Conservation (phyloP, 2,888 invertebrate species). For the Drosophila kuntzei region DNA sequence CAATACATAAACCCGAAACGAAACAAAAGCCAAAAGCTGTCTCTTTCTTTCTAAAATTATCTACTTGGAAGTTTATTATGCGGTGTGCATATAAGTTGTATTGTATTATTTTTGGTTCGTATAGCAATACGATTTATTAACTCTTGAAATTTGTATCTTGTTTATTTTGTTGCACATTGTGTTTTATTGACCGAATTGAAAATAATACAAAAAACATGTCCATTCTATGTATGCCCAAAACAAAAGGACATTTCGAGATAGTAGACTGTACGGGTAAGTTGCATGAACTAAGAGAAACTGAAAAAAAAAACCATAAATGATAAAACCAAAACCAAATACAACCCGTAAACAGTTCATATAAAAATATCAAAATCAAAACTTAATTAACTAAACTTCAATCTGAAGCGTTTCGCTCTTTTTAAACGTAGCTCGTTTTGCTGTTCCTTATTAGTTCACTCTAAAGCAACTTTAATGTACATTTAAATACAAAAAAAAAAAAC, state of each 20-base stretch:
- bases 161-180: constrained; percentile 55
- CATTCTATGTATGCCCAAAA: constrained; percentile 59
- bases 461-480: constrained; percentile 67
- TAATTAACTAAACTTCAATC: constrained; percentile 51
- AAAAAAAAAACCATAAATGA: constrained; percentile 43
- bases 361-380: constrained; percentile 26
- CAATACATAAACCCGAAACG: constrained; percentile 21
- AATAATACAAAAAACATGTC: constrained; percentile 55
- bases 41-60: constrained; percentile 34
- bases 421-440: constrained; percentile 77
- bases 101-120: constrained; percentile 28
- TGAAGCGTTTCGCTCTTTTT: constrained; percentile 66
- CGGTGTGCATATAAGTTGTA: constrained; percentile 53
- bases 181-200: constrained; percentile 34
- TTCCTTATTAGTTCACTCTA: constrained; percentile 76
- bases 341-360: constrained; percentile 36
- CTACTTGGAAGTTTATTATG: constrained; percentile 77
- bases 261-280: constrained; percentile 93
- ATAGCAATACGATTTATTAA: constrained; percentile 16
- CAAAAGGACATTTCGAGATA: constrained; percentile 93
- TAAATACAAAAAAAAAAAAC: constrained; percentile 52
- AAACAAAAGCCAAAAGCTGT: constrained; percentile 36
- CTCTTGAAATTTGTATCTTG: constrained; percentile 34
- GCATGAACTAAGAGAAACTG: constrained; percentile 83
- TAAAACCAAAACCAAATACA: constrained; percentile 26